These are phyloP conservation scores for Lymantria monacha DNA, from an alignment of 2,888 invertebrate genomes.

Conservation along the genomic window DNA sequence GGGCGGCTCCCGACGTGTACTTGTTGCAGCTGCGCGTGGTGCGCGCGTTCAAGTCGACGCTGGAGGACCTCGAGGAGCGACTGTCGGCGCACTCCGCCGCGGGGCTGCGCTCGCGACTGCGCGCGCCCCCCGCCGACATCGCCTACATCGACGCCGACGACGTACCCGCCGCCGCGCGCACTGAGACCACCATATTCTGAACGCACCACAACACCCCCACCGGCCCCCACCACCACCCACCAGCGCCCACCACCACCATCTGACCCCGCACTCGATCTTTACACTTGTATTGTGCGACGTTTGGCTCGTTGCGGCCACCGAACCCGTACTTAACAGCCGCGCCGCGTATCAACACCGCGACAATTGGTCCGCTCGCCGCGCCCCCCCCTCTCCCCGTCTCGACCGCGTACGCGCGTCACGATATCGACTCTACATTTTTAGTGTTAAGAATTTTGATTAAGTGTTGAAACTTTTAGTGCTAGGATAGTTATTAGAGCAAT, in stretches of 20 bases:
- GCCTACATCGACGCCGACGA: conserved; percentile 90
- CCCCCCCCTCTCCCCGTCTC: conserved; percentile 13
- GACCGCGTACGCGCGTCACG: conserved; percentile 37
- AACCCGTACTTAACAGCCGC: conserved; percentile 55
- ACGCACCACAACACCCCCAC: conserved; percentile 19
- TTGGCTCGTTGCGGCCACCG: conserved; percentile 30
- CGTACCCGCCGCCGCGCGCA: conserved; percentile 60
- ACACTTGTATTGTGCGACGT: conserved; percentile 33
- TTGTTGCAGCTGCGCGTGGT: conserved; percentile 99
- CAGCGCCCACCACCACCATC: conserved; percentile 10
- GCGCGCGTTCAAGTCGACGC: conserved; percentile 99
- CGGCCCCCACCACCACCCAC: conserved; percentile 17
- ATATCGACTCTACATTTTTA: conserved; percentile 50
- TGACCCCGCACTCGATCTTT: conserved; percentile 23
- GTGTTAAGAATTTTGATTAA: conserved; percentile 59
- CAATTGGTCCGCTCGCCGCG: conserved; percentile 34
- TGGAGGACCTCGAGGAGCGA: conserved; percentile 99
- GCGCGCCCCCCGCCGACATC: conserved; percentile 90
- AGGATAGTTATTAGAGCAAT: conserved; percentile 68
- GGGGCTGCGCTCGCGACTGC: conserved; percentile 92
- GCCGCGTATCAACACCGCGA: too few species aligned
- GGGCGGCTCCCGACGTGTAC: conserved; percentile 27
- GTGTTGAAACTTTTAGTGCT: conserved; percentile 63
- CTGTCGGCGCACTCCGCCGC: conserved; percentile 99
- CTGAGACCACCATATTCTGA: conserved; percentile 73